Evolutionary conservation across 2,888 invertebrate genomes (phyloP), one percentile per base, ranked within the genome.

Genomic region (Cremastobaeus sp.): DNA sequence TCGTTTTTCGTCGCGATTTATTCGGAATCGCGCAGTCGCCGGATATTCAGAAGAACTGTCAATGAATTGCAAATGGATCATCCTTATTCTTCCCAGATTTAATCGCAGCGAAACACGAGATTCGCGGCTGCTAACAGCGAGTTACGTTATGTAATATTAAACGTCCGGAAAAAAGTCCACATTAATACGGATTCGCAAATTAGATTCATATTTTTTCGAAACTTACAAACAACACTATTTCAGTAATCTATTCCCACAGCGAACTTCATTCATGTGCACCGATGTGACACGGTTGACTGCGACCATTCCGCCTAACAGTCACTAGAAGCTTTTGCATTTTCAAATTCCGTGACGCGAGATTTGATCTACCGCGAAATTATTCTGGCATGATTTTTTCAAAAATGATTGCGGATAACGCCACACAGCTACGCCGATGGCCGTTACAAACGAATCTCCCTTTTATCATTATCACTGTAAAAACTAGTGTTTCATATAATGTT

Each of bases 1-100:
- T 59, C 28, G 47, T 35, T 69, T 74, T 74, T 74, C 47, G 48
- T 62, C 35, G 52, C 43, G 15, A 62, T 73, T 55, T 55, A 54
- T 57, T 43, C 57, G 28, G 34, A 48, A 55, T 48, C 34, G 54
- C 43, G 45, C 37, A 25, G 20, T 45, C 43, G 18, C 25, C 28
- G 21, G 34, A 14, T 35, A 68, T 52, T 68, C 57, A 14, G 18
- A 50, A 28, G 41, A 50, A 50, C 52, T 30, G 50, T 52, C 59
- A 59, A 50, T 52, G 52, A 59, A 68, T 68, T 68, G 28, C 30
- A 52, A 68, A 68, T 66, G 6, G 9, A 15, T 32, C 32, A 9
- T 20, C 9, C 25, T 35, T 21, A 21, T 41, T 57, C 4, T 17
- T 39, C 35, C 18, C 6, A 14, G 32, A 55, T 41, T 43, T 35